Conservation (phyloP, 2,888 invertebrate species). For the Amaurobius ferox region DNA sequence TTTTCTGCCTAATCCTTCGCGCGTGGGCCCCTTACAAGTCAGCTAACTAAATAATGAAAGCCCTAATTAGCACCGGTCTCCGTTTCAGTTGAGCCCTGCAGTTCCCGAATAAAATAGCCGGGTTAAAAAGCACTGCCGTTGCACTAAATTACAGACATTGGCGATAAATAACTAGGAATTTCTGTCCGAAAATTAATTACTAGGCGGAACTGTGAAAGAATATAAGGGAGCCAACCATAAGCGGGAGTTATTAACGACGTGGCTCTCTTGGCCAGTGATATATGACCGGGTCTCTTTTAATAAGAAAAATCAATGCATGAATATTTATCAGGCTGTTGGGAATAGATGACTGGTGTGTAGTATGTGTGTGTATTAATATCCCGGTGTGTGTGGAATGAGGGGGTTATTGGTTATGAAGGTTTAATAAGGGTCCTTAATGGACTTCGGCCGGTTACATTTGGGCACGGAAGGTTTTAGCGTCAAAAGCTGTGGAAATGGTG, state of each 20-base stretch:
- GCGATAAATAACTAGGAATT: conserved; percentile 52
- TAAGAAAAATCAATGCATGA: conserved; percentile 59
- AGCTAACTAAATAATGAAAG: too few species aligned
- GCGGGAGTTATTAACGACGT: conserved; percentile 34
- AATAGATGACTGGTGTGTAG: conserved; percentile 24
- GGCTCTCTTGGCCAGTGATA: conserved; percentile 20
- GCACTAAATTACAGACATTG: conserved; percentile 1
- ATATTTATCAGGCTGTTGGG: conserved; percentile 51
- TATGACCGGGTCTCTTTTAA: conserved; percentile 37
- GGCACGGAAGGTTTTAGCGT: too few species aligned
- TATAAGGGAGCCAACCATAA: conserved; percentile 35
- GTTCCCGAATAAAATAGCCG: too few species aligned
- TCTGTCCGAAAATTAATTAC: conserved; percentile 36
- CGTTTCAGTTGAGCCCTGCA: too few species aligned
- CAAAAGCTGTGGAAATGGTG: too few species aligned
- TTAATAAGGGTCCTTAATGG: too few species aligned
- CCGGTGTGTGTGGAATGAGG: too few species aligned
- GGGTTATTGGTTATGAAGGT: too few species aligned
- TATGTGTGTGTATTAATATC: background rate
- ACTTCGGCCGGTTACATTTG: too few species aligned
- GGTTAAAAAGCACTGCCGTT: background rate
- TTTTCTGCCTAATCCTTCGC: too few species aligned
- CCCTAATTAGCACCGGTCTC: too few species aligned
- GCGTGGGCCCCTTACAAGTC: too few species aligned
- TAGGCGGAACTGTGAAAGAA: conserved; percentile 33